phyloP scores from a whole-genome alignment of 2,113 vertebrate genomes.

The Notechis scutatus region DNA sequence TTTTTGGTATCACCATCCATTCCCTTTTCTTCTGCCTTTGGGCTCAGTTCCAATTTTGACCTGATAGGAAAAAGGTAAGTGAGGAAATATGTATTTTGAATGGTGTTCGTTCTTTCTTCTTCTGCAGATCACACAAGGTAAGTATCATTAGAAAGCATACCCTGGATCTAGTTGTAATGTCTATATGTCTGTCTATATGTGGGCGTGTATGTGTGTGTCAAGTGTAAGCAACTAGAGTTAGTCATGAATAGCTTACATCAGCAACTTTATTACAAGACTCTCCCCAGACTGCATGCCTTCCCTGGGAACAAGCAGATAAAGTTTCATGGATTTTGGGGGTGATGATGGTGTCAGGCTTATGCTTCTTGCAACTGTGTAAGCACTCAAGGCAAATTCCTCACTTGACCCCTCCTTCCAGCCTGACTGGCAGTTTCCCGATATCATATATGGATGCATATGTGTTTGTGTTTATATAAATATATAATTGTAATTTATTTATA shows the following conservation, averaged over 20 bases:
- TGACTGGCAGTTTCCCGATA: neutral
- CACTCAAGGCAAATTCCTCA: neutral
- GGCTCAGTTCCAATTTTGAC: neutral
- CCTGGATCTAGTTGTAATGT: neutral
- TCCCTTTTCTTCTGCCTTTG: neutral
- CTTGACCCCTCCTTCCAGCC: neutral
- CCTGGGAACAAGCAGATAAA: no score
- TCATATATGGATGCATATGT: neutral
- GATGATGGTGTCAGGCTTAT: no score
- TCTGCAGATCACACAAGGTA: neutral
- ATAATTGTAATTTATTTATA: neutral
- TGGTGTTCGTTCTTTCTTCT: neutral
- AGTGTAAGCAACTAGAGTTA: no score
- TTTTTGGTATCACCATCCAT: neutral
- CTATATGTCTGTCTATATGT: neutral
- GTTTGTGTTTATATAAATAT: neutral
- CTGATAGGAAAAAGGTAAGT: neutral
- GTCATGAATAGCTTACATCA: no score
- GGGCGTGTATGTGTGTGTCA: neutral
- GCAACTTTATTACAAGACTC: no score
- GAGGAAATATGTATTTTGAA: neutral
- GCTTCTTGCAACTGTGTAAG: no score
- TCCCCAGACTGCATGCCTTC: no score
- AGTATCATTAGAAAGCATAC: neutral
- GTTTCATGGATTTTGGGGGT: no score